A percentile compares a stretch with the other conserved stretches of the same genome.
Evolutionary conservation across 2,113 vertebrate species (phyloP).

Genomic region (Megaleporinus macrocephalus): DNA sequence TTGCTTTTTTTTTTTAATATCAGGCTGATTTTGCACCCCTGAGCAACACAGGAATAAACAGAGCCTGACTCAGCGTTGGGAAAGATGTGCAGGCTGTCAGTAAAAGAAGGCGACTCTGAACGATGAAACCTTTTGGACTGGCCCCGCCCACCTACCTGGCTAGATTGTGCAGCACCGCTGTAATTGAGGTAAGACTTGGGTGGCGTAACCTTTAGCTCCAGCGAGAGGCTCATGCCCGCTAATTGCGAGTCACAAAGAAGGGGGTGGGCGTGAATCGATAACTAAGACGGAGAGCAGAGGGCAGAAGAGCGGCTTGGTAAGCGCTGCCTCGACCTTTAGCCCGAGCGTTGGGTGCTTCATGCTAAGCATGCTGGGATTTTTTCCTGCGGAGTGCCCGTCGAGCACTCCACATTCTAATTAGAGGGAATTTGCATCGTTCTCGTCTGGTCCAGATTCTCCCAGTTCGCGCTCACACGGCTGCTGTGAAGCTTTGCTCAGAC

Average conservation of each 20-base stretch:
- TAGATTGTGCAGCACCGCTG: neutral
- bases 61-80: too few relatives aligned
- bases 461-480: neutral
- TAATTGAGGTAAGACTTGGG: neutral
- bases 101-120: too few relatives aligned
- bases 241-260: constrained; percentile 14
- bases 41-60: too few relatives aligned
- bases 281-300: neutral
- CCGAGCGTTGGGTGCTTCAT: neutral
- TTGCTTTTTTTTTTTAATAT: too few relatives aligned
- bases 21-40: too few relatives aligned
- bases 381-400: neutral
- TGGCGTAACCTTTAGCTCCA: neutral
- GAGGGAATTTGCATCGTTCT: neutral
- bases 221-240: neutral
- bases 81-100: too few relatives aligned
- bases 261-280: constrained; percentile 3
- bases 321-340: constrained; percentile 33
- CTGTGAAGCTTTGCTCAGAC: neutral
- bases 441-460: neutral
- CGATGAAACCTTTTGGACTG: too few relatives aligned
- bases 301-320: neutral
- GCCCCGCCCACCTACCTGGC: too few relatives aligned
- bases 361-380: neutral
- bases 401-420: constrained; percentile 8